These are phyloP conservation scores for Celastrina argiolus DNA, from an alignment of 2,888 invertebrate genomes.

Conservation along the genomic window DNA sequence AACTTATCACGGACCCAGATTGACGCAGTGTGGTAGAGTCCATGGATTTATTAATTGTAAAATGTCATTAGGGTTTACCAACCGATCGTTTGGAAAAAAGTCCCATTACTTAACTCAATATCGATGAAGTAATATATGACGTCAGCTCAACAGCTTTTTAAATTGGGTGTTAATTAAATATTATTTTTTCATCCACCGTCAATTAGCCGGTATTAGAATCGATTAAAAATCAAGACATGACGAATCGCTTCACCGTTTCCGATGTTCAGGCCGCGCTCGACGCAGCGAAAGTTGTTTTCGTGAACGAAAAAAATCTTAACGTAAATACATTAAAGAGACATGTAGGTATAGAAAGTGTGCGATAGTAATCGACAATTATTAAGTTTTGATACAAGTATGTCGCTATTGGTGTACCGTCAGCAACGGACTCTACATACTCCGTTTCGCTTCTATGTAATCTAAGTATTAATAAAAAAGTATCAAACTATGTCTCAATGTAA, in stretches of 20 bases:
- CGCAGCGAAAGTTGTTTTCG: constrained; percentile 36
- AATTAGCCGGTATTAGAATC: background rate
- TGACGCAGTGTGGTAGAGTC: no score
- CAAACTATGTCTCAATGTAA: no score
- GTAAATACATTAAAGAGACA: constrained; percentile 24
- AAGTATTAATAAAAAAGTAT: no score
- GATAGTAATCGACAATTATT: constrained; percentile 6
- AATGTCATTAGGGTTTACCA: no score
- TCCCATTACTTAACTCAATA: no score
- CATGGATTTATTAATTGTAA: no score
- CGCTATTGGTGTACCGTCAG: background rate
- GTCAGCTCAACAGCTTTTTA: background rate
- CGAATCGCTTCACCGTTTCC: constrained; percentile 17
- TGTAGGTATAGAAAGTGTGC: constrained; percentile 19
- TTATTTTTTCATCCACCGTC: background rate
- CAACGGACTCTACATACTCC: no score
- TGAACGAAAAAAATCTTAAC: constrained; percentile 27
- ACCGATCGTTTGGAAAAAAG: no score
- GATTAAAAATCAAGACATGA: background rate
- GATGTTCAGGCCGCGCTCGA: constrained; percentile 31
- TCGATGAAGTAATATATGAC: no score
- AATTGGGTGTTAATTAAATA: background rate
- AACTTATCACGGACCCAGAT: no score
- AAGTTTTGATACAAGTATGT: background rate
- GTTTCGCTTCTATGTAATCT: no score